phyloP scores from a whole-genome alignment of 2,113 vertebrate species.

The Laticauda colubrina region DNA sequence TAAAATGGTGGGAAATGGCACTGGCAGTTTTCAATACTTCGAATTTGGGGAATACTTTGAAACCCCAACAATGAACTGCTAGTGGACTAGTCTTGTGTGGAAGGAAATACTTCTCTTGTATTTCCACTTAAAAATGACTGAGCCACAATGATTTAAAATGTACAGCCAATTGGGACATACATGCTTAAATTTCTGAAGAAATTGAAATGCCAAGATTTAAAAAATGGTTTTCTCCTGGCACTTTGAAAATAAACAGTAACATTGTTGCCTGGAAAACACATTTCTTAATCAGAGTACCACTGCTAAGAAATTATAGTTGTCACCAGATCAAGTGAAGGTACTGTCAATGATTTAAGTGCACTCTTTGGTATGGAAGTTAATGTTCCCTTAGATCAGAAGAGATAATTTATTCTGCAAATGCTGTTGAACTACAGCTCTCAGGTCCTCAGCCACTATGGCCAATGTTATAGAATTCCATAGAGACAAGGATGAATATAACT shows the following conservation, averaged over 20 bases:
- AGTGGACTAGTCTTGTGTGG: background rate
- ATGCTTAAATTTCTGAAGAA: background rate
- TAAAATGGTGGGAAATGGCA: background rate
- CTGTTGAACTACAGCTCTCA: background rate
- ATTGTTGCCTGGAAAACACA: background rate
- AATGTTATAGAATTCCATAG: background rate
- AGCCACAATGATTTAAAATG: background rate
- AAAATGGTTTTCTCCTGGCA: background rate
- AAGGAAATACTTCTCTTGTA: background rate
- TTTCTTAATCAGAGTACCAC: background rate
- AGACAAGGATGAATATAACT: background rate
- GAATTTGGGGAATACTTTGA: background rate
- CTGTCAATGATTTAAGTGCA: background rate
- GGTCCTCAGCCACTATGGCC: background rate
- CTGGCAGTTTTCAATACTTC: background rate
- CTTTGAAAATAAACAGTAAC: background rate
- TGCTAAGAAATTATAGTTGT: background rate
- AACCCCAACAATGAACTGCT: background rate
- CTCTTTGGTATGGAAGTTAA: background rate
- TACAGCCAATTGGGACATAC: background rate
- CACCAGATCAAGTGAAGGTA: background rate
- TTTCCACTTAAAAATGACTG: background rate
- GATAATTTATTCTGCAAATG: background rate
- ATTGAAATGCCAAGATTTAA: background rate
- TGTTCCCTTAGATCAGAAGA: background rate